A percentile compares a stretch with the other conserved stretches of the same genome.
phyloP scores from a whole-genome alignment of 2,113 vertebrate genomes.

The Lepisosteus oculatus region DNA sequence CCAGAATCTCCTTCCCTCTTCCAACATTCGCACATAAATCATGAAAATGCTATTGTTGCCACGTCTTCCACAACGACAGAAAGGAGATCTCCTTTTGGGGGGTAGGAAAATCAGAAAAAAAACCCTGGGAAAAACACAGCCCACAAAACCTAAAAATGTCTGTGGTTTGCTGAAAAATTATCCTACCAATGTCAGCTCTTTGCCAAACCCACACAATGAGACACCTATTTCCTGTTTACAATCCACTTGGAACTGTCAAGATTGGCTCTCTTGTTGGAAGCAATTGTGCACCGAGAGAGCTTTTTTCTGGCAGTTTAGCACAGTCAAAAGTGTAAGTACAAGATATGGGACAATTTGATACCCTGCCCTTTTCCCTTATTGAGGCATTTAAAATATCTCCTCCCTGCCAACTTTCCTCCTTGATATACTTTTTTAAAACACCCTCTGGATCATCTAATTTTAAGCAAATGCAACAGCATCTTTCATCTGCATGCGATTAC shows the following conservation, averaged over 20 bases:
- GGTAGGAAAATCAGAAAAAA: neutral
- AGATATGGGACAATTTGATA: neutral
- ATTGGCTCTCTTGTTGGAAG: neutral
- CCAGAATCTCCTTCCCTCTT: no score
- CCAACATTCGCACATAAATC: no score
- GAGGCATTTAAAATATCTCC: neutral
- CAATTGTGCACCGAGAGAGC: neutral
- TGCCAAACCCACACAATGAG: constrained; percentile 9
- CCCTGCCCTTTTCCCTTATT: neutral
- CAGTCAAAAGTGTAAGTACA: neutral
- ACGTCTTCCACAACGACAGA: no score
- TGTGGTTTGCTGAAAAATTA: neutral
- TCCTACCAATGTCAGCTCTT: neutral
- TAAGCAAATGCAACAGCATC: no score
- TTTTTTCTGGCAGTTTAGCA: constrained; percentile 4
- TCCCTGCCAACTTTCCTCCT: neutral
- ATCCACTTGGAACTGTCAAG: neutral
- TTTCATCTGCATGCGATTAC: no score
- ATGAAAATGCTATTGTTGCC: no score
- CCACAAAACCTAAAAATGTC: constrained; percentile 1
- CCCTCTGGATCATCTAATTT: no score
- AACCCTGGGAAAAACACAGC: neutral
- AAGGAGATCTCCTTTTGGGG: neutral
- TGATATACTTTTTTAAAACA: no score
- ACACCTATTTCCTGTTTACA: constrained; percentile 14